Percentiles rank a stretch among this genome's conserved stretches.
These are phyloP conservation scores for Drosophila anomelani DNA, from an alignment of 2,888 invertebrate species.

Conservation along the genomic window DNA sequence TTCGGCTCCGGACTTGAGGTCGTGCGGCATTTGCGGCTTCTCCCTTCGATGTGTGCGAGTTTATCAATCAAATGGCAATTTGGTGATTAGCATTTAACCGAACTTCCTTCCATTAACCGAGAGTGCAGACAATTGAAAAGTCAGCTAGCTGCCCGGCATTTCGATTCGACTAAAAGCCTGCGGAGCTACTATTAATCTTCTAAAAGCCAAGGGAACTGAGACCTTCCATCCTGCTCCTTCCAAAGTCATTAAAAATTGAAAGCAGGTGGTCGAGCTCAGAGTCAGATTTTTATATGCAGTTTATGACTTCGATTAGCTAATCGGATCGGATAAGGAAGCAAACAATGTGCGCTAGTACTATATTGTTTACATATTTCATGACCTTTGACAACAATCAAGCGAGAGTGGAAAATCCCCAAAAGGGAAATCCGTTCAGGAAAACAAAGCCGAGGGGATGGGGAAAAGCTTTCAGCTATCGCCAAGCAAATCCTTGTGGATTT, in stretches of 20 bases:
- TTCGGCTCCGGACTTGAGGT: slow-evolving; percentile 39
- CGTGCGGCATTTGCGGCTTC: slow-evolving; percentile 21
- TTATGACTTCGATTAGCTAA: slow-evolving; percentile 65
- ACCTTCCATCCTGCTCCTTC: background rate
- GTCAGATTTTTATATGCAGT: slow-evolving; percentile 29
- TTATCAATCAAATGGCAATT: slow-evolving; percentile 49
- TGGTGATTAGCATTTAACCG: slow-evolving; percentile 41
- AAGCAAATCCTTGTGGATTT: slow-evolving; percentile 71
- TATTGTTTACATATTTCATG: slow-evolving; percentile 63
- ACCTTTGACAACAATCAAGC: slow-evolving; percentile 43
- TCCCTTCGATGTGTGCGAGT: slow-evolving; percentile 4
- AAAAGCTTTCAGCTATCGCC: slow-evolving; percentile 72
- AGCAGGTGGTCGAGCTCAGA: slow-evolving; percentile 16
- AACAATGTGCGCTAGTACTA: slow-evolving; percentile 30
- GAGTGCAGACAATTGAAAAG: slow-evolving; percentile 37
- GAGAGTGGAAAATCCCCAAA: slow-evolving; percentile 51
- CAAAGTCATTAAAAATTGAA: slow-evolving; percentile 46
- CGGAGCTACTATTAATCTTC: slow-evolving; percentile 31
- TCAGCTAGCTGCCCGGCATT: slow-evolving; percentile 24
- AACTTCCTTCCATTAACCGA: slow-evolving; percentile 24
- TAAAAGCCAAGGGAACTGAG: slow-evolving; percentile 23
- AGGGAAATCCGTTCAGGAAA: slow-evolving; percentile 56
- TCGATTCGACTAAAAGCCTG: slow-evolving; percentile 37
- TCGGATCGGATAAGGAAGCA: slow-evolving; percentile 52
- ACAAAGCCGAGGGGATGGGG: slow-evolving; percentile 11